Base-by-base conservation (phyloP, 2,888 invertebrate species). In the Drosophila robusta region DNA sequence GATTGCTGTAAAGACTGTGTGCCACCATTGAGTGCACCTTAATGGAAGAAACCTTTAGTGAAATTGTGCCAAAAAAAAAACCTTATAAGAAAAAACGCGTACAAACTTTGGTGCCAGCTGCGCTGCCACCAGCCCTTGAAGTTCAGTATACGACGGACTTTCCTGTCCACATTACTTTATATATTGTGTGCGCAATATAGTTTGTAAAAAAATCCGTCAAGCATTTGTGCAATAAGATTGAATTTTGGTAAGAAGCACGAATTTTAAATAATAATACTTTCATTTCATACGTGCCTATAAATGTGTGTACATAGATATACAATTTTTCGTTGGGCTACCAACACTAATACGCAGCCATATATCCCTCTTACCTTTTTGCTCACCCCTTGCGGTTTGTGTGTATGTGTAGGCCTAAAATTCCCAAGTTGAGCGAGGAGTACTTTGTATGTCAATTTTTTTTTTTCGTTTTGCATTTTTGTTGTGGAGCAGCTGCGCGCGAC, bases 401-500 rank as follows among this genome's bases (percentile, higher is more conserved):
- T 52, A 24, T 41, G 29, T 24, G n/a, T 62, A 54, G 70, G 56
- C 66, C 60, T 66, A 45, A 75, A 75, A 70, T 71, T 54, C 36
- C 67, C 58, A 60, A 72, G 46, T 63, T 47, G 52, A 55, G 52
- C 57, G 70, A 66, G 76, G 44, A 73, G 68, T 78, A 74, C 68
- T 69, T 66, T 68, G 66, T 78, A 67, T 78, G 69, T 74, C 68
- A 63, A 64, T 80, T 75, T 67, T 78, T 61, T 64, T 51, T 39
- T 47, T 49, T 55, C 73, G 57, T 49, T 78, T 75, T 67, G 58
- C 64, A 65, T 70, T 76, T 78, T 70, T 79, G 66, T 79, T 76
- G 74, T 79, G 79, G 47, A 79, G 84, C 77, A 86, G 84, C 84
- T 79, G 81, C 84, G 74, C 84, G 74, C 68, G 71, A 42, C 41